These are phyloP conservation scores for Axea sp. DNA, from an alignment of 2,888 invertebrate species.

Conservation along the genomic window DNA sequence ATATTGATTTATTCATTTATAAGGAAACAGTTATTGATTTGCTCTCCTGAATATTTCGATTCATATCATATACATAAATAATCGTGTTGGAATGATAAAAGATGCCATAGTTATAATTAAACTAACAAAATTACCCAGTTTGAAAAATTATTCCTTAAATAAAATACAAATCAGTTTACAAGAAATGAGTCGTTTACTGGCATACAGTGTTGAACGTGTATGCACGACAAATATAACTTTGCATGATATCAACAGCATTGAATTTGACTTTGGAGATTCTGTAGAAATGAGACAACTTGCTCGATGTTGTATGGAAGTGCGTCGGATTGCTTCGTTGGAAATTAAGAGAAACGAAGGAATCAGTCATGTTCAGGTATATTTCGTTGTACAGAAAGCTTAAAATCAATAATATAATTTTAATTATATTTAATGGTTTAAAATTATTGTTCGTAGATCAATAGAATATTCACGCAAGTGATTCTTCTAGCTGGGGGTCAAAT, in stretches of 20 bases:
- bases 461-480: conserved; percentile 81
- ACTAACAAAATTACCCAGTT: not conserved
- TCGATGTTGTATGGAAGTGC: conserved; percentile 73
- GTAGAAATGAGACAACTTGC: conserved; percentile 77
- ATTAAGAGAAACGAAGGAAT: conserved; percentile 73
- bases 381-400: no score
- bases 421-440: no score
- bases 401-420: no score
- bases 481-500: conserved; percentile 80
- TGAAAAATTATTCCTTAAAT: conserved; percentile 27
- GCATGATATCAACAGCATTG: conserved; percentile 69
- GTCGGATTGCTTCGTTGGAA: conserved; percentile 74
- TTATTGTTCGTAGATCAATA: conserved; percentile 71
- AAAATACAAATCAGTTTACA: conserved; percentile 85
- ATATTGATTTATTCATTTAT: no score
- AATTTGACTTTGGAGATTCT: conserved; percentile 74
- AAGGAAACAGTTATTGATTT: no score
- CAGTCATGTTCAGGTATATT: conserved; percentile 72
- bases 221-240: conserved; percentile 78
- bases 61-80: no score
- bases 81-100: no score
- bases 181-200: conserved; percentile 88
- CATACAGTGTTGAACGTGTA: conserved; percentile 87
- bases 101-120: no score
- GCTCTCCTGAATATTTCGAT: no score